Base-by-base conservation (phyloP, 2,888 invertebrate species). In the Theretra japonica region DNA sequence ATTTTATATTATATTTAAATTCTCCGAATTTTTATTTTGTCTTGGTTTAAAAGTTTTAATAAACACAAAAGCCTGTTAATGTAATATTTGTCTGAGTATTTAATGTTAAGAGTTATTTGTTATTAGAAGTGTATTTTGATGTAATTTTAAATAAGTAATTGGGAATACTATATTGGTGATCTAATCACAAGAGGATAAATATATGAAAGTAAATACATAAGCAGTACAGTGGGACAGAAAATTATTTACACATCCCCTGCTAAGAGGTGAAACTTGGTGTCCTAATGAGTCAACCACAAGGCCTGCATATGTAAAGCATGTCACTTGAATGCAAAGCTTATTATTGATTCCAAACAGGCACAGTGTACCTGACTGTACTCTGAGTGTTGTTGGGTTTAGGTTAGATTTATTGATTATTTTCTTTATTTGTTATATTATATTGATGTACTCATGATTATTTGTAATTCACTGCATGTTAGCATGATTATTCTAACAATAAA, bases 251-350 rank as follows among this genome's bases (percentile, higher is more conserved):
- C 48, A 28, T 60, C 17, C 25, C 23, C 21, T 59, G 21, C 48
- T 41, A 30, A 60, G 41, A 72, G 58, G 69, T 69, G 72, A 72
- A 72, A 69, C 69, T 60, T 33, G 48, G 57, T 30, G 21, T 59
- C 68, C 28, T 23, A 50, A 72, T 72, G 72, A 72, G 68, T 72
- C 72, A 72, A 58, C 69, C 21, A 59, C 68, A 53, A 59, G 69
- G 59, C 59, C 59, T 69, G 50, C 28, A 60, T 60, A 69, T 69
- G 60, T 72, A 60, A 72, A 69, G 72, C 72, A 72, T 72, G 72
- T 72, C 72, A 72, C 68, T 68, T 68, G 59, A 69, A 68, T 59
- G 68, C 72, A 72, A 69, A 19, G 30, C 72, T 69, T 69, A 72
- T 72, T 72, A 60, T 50, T 25, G 53, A 72, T 72, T 72, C 72